Percentiles rank a stretch among this genome's conserved stretches.
Evolutionary conservation across 2,113 vertebrate genomes (phyloP).

Genomic region (Pluvialis apricaria): DNA sequence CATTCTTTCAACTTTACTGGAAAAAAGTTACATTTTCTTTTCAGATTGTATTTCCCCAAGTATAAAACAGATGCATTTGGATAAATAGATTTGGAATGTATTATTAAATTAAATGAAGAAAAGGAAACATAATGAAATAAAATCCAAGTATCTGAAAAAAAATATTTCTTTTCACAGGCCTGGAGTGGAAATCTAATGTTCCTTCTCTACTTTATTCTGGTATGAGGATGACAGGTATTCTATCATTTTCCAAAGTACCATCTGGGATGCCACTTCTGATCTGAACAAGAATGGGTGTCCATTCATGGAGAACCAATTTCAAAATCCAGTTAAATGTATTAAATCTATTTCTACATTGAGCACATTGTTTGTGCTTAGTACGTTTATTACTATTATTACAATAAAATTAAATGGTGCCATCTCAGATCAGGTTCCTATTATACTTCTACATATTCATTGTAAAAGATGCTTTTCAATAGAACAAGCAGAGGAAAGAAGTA

Average conservation of each 20-base stretch:
- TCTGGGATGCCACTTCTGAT: constrained; percentile 31
- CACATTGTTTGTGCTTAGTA: constrained; percentile 12
- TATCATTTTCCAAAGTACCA: constrained; percentile 10
- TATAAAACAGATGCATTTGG: constrained; percentile 60
- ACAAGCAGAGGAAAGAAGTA: neutral
- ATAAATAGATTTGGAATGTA: constrained; percentile 60
- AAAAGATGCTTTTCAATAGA: neutral
- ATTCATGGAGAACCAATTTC: neutral
- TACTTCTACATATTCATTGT: neutral
- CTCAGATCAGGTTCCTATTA: neutral
- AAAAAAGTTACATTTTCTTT: constrained; percentile 56
- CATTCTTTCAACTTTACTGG: constrained; percentile 57
- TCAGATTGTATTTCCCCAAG: constrained; percentile 42
- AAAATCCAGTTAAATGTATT: neutral
- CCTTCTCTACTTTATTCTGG: neutral
- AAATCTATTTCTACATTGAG: neutral
- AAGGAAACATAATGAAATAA: constrained; percentile 57
- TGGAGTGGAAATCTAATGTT: constrained; percentile 30
- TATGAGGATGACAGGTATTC: constrained; percentile 28
- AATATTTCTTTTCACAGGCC: neutral
- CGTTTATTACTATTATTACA: neutral
- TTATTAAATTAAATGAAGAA: constrained; percentile 64
- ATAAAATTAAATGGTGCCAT: neutral
- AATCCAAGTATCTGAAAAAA: constrained; percentile 33
- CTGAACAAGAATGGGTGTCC: neutral